These are phyloP conservation scores for Tachyglossus aculeatus DNA, from an alignment of 2,797 vertebrate genomes.

Conservation along the genomic window DNA sequence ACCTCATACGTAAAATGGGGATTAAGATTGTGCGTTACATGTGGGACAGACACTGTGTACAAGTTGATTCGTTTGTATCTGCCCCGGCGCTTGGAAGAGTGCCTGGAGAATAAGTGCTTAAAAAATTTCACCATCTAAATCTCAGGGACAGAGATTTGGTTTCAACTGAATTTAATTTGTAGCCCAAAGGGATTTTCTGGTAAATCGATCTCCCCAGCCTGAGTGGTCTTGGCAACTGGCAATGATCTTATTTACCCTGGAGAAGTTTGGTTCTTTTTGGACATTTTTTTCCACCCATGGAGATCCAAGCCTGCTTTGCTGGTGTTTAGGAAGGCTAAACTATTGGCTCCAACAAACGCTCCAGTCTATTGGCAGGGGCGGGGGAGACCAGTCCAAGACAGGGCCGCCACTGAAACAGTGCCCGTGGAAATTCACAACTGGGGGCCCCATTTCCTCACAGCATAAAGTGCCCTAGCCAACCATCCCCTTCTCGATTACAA, in stretches of 20 bases:
- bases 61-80: no score
- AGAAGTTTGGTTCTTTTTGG: not conserved
- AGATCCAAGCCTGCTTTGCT: not conserved
- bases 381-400: conserved; percentile 17
- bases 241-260: not conserved
- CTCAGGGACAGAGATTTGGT: not conserved
- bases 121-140: not conserved
- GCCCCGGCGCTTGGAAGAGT: not conserved
- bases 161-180: not conserved
- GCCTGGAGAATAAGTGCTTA: no score
- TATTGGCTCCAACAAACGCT: not conserved
- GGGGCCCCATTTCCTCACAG: conserved; percentile 31
- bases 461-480: conserved; percentile 23
- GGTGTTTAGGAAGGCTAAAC: not conserved
- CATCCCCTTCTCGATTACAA: conserved; percentile 4
- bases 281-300: not conserved
- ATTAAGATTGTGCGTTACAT: no score
- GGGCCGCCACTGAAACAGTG: not conserved
- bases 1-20: no score
- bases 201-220: not conserved
- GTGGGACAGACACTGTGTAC: no score
- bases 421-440: conserved; percentile 39
- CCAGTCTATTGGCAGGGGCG: conserved; percentile 1
- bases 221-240: no score
- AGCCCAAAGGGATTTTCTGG: not conserved